These are phyloP conservation scores for Pseudopleuronectes americanus DNA, from an alignment of 2,797 vertebrate genomes.

Conservation along the genomic window DNA sequence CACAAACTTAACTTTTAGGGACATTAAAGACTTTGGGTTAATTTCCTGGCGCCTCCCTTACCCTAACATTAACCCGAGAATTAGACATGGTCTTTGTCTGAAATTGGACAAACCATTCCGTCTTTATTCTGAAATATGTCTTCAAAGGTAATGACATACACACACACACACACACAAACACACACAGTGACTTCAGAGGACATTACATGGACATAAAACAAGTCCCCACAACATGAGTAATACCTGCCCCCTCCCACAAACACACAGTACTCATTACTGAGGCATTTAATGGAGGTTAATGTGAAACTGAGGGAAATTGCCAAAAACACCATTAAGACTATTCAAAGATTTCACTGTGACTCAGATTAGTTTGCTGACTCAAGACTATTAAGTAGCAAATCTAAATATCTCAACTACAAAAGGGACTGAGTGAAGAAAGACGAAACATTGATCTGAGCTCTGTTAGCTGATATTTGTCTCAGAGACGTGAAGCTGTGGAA, in stretches of 20 bases:
- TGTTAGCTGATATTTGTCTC: neutral
- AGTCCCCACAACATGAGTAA: neutral
- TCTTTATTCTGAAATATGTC: no score
- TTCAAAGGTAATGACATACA: no score
- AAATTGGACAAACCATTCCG: no score
- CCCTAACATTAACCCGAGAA: neutral
- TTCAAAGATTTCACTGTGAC: neutral
- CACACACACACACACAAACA: neutral
- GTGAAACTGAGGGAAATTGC: slow-evolving; percentile 21
- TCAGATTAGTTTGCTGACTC: no score
- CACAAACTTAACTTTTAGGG: no score
- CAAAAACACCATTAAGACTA: neutral
- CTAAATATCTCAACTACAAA: no score
- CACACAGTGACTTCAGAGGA: neutral
- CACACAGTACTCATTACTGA: slow-evolving; percentile 27
- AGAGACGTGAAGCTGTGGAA: no score
- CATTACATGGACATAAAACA: neutral
- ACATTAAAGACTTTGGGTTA: neutral
- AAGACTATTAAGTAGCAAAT: no score
- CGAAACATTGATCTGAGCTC: neutral
- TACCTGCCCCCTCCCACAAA: neutral
- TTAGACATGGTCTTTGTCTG: no score
- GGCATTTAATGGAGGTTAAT: slow-evolving; percentile 30
- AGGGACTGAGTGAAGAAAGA: neutral
- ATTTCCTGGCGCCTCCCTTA: neutral